These are phyloP conservation scores for Tetramorium bicarinatum DNA, from an alignment of 2,888 invertebrate genomes.

Conservation along the genomic window DNA sequence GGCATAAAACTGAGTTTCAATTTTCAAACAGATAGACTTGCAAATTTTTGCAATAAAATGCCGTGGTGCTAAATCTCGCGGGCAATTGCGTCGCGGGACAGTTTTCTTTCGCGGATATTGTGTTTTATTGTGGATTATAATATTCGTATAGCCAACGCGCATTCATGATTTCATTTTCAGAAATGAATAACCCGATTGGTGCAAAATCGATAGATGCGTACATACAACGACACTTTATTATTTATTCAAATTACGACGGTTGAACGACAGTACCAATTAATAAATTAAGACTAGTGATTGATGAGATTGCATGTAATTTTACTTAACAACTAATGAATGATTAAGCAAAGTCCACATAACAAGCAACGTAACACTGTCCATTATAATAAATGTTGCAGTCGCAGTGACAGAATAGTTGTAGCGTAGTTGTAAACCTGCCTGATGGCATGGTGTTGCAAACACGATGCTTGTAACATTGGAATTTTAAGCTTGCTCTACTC, in stretches of 20 bases:
- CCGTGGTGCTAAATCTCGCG: not conserved
- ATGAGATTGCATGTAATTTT: not conserved
- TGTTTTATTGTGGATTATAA: no score
- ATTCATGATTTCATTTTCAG: not conserved
- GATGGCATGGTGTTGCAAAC: not conserved
- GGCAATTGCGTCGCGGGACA: not conserved
- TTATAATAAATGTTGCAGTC: not conserved
- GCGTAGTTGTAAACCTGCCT: not conserved
- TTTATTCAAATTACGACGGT: not conserved
- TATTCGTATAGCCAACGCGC: not conserved
- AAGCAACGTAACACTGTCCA: not conserved
- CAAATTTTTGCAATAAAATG: slow-evolving; percentile 21
- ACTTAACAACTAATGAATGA: not conserved
- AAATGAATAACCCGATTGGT: not conserved
- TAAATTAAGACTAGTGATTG: not conserved
- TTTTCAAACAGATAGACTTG: slow-evolving; percentile 18
- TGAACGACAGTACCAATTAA: not conserved
- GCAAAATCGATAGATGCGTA: not conserved
- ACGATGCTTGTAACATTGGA: not conserved
- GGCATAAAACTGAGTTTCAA: slow-evolving; percentile 14
- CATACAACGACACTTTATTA: not conserved
- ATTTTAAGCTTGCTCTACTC: not conserved
- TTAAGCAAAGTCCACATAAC: no score
- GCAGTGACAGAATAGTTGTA: not conserved
- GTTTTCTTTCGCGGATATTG: not conserved